Evolutionary conservation across 2,888 invertebrate species (phyloP).

Genomic region (Andrena chrysosceles): DNA sequence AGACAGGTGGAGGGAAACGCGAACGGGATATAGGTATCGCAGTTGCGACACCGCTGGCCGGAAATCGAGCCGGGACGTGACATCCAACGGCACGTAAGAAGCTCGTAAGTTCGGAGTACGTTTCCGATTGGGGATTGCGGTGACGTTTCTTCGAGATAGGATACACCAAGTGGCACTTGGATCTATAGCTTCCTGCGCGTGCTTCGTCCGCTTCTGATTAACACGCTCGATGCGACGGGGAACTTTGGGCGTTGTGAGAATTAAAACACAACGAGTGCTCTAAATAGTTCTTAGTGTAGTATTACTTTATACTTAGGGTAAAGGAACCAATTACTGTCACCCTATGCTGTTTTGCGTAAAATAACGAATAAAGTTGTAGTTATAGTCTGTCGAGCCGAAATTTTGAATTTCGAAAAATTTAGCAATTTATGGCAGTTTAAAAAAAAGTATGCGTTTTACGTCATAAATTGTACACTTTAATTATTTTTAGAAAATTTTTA

Average conservation of each 20-base stretch:
- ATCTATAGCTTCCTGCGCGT: conserved; percentile 8
- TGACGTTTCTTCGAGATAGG: conserved; percentile 31
- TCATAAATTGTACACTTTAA: too few species aligned
- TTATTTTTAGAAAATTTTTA: too few species aligned
- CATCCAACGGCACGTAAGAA: conserved; percentile 47
- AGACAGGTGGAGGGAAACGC: conserved; percentile 13
- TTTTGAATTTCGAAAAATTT: too few species aligned
- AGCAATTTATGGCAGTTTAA: too few species aligned
- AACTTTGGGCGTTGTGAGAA: not conserved
- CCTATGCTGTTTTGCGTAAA: too few species aligned
- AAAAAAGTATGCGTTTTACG: too few species aligned
- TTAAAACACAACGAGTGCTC: not conserved
- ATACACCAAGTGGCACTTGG: conserved; percentile 15
- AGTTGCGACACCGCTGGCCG: conserved; percentile 21
- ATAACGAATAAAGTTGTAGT: too few species aligned
- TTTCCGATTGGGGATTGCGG: conserved; percentile 43
- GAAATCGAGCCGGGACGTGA: conserved; percentile 43
- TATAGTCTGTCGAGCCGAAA: too few species aligned
- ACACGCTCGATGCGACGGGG: not conserved
- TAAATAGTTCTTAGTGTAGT: too few species aligned
- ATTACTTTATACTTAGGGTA: too few species aligned
- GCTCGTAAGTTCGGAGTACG: conserved; percentile 19
- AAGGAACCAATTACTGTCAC: too few species aligned
- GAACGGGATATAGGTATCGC: not conserved
- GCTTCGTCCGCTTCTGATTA: conserved; percentile 9